Base-by-base conservation (phyloP, 2,797 vertebrate species). In the Monodelphis domestica region DNA sequence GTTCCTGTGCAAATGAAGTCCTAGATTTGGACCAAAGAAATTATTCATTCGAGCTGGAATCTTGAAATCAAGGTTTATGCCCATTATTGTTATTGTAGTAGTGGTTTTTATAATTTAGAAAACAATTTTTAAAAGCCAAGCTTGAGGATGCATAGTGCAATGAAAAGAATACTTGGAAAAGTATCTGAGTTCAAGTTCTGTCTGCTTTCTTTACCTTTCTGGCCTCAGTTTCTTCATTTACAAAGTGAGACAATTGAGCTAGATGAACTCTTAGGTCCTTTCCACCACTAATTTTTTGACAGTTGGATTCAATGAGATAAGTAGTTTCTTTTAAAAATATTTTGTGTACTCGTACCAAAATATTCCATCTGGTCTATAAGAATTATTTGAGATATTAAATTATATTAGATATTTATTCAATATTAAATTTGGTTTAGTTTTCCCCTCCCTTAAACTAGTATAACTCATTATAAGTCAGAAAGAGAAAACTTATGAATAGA, bases 401-500 rank as follows among this genome's bases (percentile, higher is more conserved):
- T n/a, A 38, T 24, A 17, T 70, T 70, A 9, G n/a, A 24, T 63
- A 63, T 33, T 70, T 70, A 38, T 70, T 33, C 70, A n/a, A 17
- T n/a, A n/a, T n/a, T 33, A n/a, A 63, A n/a, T 63, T n/a, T 6
- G 14, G 0, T 70, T 70, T 59, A 9, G 26, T 2, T 26, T 30
- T 29, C 11, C 57, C 57, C 11, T 54, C 14, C 14, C 11, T 59
- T 33, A 59, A 30, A 33, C 59, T 70, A 70, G 30, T 17, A 6
- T 33, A 15, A 30, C 59, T 70, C 38, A n/a, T n/a, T 7, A 70
- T 94, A 70, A 55, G 11, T 90, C 90, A 89, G 38, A 87, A 84
- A 91, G 33, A 95, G 17, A 91, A 12, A 90, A 89, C 91, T 96
- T 78, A 92, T 95, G 12, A 87, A 90, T 93, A 89, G 91, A 90